Evolutionary conservation across 2,797 vertebrate genomes (phyloP), one percentile per base, ranked within the genome.

Genomic region (Parauchenoglanis punctatus): DNA sequence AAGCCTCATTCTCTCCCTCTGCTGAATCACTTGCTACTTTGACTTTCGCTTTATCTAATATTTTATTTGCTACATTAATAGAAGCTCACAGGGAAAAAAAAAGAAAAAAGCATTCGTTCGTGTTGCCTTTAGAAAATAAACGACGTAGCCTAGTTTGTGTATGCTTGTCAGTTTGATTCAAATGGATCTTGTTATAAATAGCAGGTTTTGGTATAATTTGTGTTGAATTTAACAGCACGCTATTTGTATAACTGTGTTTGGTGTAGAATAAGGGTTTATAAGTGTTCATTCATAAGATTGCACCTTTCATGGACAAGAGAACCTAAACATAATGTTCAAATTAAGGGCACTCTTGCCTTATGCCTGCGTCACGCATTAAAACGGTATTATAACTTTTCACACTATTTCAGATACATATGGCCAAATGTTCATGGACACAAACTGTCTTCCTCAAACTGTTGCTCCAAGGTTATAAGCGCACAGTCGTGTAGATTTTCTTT

Each of bases 21-120:
- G 83, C 56, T 91, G 88, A 92, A 90, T 46, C 84, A 85, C 44
- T 81, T 76, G 35, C 70, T 83, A 86, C 25, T 81, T 82, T 58
- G 65, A 86, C 44, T 63, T 59, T 83, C 68, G 85, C 44, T 82
- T 56, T 35, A 84, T 77, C 68, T 82, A 85, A 54, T 81, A 61
- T 81, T 88, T 89, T 75, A 67, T 87, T 85, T 72, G 83, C 81
- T 72, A 75, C 25, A 83, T 81, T 83, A 78, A 59, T 67, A 76
- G 73, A 44, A 54, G 49, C 73, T 83, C 59, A 52, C 59, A 15
- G 61, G 46, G 70, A 52, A 23, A 40, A 40, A 40, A 40, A 40
- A 40, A 40, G 40, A 44, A 7, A 31, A 56, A 52, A 1, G 0
- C 20, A 49, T 23, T 20, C 1, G 28, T 11, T 54, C 15, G 15